Base-by-base conservation (phyloP, 1,140 invertebrate genomes). In the Drosophila biarmipes region DNA sequence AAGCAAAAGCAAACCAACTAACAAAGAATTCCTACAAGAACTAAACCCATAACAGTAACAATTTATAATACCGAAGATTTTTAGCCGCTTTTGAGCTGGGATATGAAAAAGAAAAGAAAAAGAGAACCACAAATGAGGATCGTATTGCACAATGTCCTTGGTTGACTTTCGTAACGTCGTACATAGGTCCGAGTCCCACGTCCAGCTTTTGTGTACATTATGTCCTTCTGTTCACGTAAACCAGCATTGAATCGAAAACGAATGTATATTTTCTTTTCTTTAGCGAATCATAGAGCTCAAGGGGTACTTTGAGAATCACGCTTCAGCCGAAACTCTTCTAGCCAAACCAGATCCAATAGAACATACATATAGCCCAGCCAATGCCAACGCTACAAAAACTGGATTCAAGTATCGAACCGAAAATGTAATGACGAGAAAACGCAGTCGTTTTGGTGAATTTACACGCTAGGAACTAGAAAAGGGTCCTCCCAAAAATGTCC, bases 271-370 rank as follows among this genome's bases (percentile, higher is more conserved):
- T 66, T 82, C 46, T 82, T 82, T 73, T 57, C 58, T 57, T 56
- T 79, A 82, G 79, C 58, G 73, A 77, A 69, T 56, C 57, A 68
- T 81, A 77, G 80, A 69, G 62, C 79, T 76, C 59, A 58, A 71
- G 64, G 52, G 59, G 42, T 66, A 58, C 77, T 68, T 35, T 62
- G 62, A 61, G 76, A 80, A 61, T 59, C 59, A 71, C 12, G 49
- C 73, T 59, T 61, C 61, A 63, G 40, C 15, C 15, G 24, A 12
- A 43, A 78, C 31, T 42, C 84, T 73, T 53, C 48, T 29, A 63
- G 58, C 51, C 64, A 64, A 68, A 63, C 29, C 46, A 56, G 59
- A 57, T 61, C 42, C 57, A 46, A 68, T 14, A 49, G 21, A 74
- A 52, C 45, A 68, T 73, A 51, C 37, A 37, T 21, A 42, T 21